phyloP scores from a whole-genome alignment of 2,888 invertebrate genomes.

The Nymphalis c-album region DNA sequence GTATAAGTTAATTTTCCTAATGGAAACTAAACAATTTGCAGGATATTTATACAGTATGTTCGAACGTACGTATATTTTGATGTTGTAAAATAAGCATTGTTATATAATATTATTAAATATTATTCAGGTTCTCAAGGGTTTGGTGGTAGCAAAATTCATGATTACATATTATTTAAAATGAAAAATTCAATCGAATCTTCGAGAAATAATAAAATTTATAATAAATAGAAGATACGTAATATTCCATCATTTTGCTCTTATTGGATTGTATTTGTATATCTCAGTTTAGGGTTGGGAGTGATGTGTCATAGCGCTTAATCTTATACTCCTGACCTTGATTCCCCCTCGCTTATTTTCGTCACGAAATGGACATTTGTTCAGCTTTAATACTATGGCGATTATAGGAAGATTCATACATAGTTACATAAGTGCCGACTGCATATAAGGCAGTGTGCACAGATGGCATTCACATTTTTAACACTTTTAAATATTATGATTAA shows the following conservation, averaged over 20 bases:
- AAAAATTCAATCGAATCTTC: neutral
- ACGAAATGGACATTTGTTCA: slow-evolving; percentile 45
- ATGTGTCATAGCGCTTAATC: slow-evolving; percentile 37
- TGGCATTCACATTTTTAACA: too few relatives aligned
- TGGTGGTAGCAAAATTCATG: too few relatives aligned
- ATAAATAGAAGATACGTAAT: slow-evolving; percentile 36
- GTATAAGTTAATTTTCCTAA: too few relatives aligned
- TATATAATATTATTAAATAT: too few relatives aligned
- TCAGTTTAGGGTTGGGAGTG: slow-evolving; percentile 49
- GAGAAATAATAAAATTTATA: slow-evolving; percentile 6
- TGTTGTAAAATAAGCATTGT: too few relatives aligned
- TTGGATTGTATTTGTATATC: slow-evolving; percentile 53
- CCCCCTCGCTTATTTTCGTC: slow-evolving; percentile 46
- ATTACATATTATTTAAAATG: too few relatives aligned
- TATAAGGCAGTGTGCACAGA: neutral
- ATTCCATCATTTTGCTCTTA: slow-evolving; percentile 47
- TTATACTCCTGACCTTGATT: slow-evolving; percentile 35
- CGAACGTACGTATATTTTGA: too few relatives aligned
- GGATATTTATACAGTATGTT: too few relatives aligned
- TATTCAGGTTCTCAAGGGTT: too few relatives aligned
- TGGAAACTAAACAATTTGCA: too few relatives aligned
- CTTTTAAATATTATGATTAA: too few relatives aligned
- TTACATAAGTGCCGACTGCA: too few relatives aligned
- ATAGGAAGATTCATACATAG: neutral
- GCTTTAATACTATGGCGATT: slow-evolving; percentile 13